Evolutionary conservation across 2,888 invertebrate genomes (phyloP), one percentile per base, ranked within the genome.

Genomic region (Autographa gamma): DNA sequence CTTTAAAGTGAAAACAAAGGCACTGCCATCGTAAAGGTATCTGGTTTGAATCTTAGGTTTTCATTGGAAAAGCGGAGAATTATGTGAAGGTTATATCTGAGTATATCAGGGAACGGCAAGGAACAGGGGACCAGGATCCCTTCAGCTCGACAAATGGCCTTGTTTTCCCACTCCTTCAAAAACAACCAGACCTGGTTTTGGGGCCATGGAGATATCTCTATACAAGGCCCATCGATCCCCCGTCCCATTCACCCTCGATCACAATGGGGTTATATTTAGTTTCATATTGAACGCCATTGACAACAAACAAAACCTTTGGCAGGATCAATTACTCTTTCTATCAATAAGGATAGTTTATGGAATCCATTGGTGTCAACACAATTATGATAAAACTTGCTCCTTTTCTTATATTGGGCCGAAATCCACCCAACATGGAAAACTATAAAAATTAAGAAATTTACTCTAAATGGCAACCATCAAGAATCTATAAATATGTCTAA

Each of bases 201-300:
- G 60, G 77, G 78, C 67, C 71, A 25, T 13, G 62, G 52, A 18
- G 4, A 59, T 60, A 19, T 67, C 67, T 61, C 58, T 60, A 59
- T 66, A 31, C 65, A 66, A 70, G 78, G 67, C 63, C 66, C 61
- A 78, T 78, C 71, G 78, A 77, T 77, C 66, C 38, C 2, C n/a
- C 6, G 63, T 71, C 74, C 71, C 71, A 78, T 78, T 77, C 79
- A 77, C 79, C 74, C 68, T 68, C 68, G 8, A 61, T 69, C 59
- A 69, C 71, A 78, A 71, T 62, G 48, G 61, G 59, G 63, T 41
- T 77, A 74, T 68, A 73, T 71, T 74, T 69, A 64, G 71, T 71
- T 48, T n/a, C 13, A n/a, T 70, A 13, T 60, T 60, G 18, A 62
- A 52, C 25, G 25, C 66, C 25, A 59, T 2, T 2, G 16, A 67